Base-by-base conservation (phyloP, 1,140 invertebrate species). In the Aphaenogaster ashmeadi region DNA sequence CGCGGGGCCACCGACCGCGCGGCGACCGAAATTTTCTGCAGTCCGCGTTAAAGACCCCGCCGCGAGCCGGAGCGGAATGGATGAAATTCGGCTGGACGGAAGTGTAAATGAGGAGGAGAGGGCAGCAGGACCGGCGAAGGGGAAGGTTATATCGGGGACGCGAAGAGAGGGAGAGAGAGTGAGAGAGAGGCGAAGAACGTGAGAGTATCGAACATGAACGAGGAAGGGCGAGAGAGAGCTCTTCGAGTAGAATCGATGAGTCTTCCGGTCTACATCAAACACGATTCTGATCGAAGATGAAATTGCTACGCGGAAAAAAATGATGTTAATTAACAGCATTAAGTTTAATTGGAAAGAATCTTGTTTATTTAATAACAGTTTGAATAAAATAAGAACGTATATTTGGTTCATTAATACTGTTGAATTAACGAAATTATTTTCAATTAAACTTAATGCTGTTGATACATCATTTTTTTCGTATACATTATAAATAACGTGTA, bases 1-100 rank as follows among this genome's bases (percentile, higher is more conserved):
- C 79, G 54, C 33, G 83, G 13, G 66, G 77, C 85, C 72, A 87
- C 62, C 84, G 88, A 90, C 84, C 81, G 75, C 75, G 54, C 41
- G 60, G 41, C 69, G 50, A 62, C 71, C 89, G 27, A 81, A 81
- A 90, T 89, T 90, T 86, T 74, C 79, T 77, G 67, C 80, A 47
- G 50, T 58, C 27, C 54, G 54, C 27, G 52, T 47, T 72, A 60
- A 83, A 81, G 80, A 9, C 41, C 27, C 41, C 21, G 54, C 21
- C 7, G 47, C 13, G 21, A 60, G 38, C 27, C 67, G 15, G 27
- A 27, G 27, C 27, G 27, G 27, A 27, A 27, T 36, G 18, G 54
- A 72, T 72, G 80, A 83, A 83, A 83, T 74, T 83, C 41, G 27
- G 13, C 54, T 74, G 41, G 54, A 21, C 67, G 67, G 27, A 74